A percentile compares a stretch with the other conserved stretches of the same genome.
Evolutionary conservation across 2,888 invertebrate genomes (phyloP).

Genomic region (Yponomeuta cagnagella): DNA sequence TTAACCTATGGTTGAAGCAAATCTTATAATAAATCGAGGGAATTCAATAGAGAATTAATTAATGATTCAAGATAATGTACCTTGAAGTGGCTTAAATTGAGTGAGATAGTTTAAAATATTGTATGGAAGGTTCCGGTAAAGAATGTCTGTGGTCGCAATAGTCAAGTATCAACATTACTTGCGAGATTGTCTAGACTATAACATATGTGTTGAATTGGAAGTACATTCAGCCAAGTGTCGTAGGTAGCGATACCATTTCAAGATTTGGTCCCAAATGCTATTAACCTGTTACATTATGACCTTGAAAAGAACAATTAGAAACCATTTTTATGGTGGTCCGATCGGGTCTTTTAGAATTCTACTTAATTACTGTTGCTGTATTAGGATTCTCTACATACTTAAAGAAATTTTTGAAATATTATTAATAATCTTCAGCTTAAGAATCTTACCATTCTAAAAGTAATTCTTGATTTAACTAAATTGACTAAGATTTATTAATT

Average conservation of each 20-base stretch:
- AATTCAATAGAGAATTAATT: background rate
- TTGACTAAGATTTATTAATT: background rate
- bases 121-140: background rate
- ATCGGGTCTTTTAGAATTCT: no score
- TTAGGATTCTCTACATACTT: no score
- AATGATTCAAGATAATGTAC: background rate
- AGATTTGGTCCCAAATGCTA: slow-evolving; percentile 1
- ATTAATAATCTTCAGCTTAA: no score
- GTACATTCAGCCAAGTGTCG: slow-evolving; percentile 33
- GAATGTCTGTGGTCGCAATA: background rate
- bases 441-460: background rate
- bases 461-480: background rate
- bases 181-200: slow-evolving; percentile 25
- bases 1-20: background rate
- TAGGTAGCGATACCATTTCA: slow-evolving; percentile 45
- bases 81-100: background rate
- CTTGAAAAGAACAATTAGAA: no score
- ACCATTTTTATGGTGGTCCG: no score
- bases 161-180: slow-evolving; percentile 34
- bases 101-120: background rate
- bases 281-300: no score
- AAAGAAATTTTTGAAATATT: no score
- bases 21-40: background rate
- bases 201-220: slow-evolving; percentile 51
- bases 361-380: no score